Conservation (phyloP, 1,140 invertebrate species). For the Drosophila elegans region DNA sequence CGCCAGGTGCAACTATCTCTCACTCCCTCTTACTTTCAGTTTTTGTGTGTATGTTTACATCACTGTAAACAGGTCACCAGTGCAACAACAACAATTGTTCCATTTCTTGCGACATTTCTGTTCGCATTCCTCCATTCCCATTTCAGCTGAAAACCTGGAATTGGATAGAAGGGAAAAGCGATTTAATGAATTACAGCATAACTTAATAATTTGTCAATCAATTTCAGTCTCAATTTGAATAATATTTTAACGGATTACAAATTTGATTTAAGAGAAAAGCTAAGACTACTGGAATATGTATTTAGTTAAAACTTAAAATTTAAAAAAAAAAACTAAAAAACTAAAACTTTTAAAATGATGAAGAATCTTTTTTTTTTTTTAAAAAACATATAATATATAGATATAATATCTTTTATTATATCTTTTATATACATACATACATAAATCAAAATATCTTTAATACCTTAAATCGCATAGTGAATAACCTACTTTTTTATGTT, state of each 20-base stretch:
- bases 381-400: too few species aligned
- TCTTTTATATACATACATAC: too few species aligned
- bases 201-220: background rate
- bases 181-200: background rate
- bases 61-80: conserved; percentile 31
- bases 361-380: too few species aligned
- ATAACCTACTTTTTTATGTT: background rate
- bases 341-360: too few species aligned
- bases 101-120: conserved; percentile 39
- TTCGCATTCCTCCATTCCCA: conserved; percentile 34
- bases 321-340: too few species aligned
- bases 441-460: too few species aligned
- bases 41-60: background rate
- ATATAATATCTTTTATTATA: too few species aligned
- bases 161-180: conserved; percentile 1
- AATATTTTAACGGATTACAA: too few species aligned
- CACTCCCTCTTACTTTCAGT: background rate
- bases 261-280: too few species aligned
- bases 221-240: too few species aligned
- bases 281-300: too few species aligned
- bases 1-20: conserved; percentile 33
- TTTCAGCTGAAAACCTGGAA: conserved; percentile 25
- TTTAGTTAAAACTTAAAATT: too few species aligned
- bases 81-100: conserved; percentile 37
- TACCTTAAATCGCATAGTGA: background rate